Base-by-base conservation (phyloP, 2,797 vertebrate genomes). In the Gymnoscopelus microlampas region DNA sequence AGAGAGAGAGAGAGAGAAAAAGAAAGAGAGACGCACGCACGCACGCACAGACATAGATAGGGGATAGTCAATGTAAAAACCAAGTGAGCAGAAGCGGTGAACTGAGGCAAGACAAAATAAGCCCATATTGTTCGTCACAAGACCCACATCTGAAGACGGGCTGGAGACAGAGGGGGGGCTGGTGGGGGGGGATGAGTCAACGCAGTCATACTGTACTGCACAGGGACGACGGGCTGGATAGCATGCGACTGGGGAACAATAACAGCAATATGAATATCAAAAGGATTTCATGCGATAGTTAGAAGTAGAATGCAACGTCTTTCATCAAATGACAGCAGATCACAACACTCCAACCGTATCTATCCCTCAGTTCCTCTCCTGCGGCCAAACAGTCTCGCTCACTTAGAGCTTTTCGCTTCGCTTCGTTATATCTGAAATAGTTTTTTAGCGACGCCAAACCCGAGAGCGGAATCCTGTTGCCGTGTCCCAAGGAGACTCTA, bases 111-210 rank as follows among this genome's bases (percentile, higher is more conserved):
- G 58, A 57, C 13, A 47, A 65, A 7, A 60, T 69, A 76, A 74
- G 56, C 24, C 19, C n/a, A 53, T 51, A 70, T 70, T 82, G 63
- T 81, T 79, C 49, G 71, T 88, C 86, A 90, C 70, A 77, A 83
- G 82, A 77, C 81, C 62, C 74, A 79, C 72, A 73, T 70, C 66
- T 74, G 59, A 77, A 32, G 39, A 63, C 55, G 32, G 19, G 29
- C 15, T 47, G 24, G 23, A 58, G 78, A 68, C 64, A 59, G 75
- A 60, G 61, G 60, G 79, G 5, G 54, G 57, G 65, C 53, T 15
- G 53, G 3, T 62, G 26, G 44, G 32, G 26, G 47, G 60, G 51
- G 39, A n/a, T 19, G 39, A 10, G 39, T 44, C 39, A 8, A 44
- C 2, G 8, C 39, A 10, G 39, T 44, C 39, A 44, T 44, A 44